These are phyloP conservation scores for Lepidocolaptes lacrymiger DNA, from an alignment of 2,797 vertebrate species.

Conservation along the genomic window DNA sequence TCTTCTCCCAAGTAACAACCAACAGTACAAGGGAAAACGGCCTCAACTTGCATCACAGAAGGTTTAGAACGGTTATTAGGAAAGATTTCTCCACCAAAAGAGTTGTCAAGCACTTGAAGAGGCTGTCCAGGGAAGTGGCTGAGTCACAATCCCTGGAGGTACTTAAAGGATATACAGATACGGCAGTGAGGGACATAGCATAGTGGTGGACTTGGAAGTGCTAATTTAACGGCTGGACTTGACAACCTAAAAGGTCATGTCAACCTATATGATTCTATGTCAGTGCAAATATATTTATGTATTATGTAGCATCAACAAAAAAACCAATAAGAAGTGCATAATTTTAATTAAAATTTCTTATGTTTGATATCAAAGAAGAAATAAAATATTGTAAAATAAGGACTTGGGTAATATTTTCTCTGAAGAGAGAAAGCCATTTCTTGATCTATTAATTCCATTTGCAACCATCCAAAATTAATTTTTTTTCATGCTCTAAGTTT, in stretches of 20 bases:
- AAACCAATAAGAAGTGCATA: background rate
- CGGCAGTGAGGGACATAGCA: background rate
- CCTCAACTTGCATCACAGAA: background rate
- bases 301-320: background rate
- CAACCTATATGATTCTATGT: background rate
- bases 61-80: background rate
- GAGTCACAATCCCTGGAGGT: too few relatives aligned
- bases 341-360: background rate
- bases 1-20: background rate
- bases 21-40: background rate
- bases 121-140: accelerated
- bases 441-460: background rate
- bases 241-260: background rate
- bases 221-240: background rate
- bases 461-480: background rate
- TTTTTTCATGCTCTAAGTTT: background rate
- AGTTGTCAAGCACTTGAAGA: background rate
- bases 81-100: background rate
- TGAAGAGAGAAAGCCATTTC: background rate
- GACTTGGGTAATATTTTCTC: background rate
- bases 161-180: background rate
- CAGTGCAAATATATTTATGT: background rate
- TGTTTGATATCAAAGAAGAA: background rate
- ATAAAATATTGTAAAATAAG: background rate
- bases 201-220: background rate